Evolutionary conservation across 2,888 invertebrate genomes (phyloP).

Genomic region (Caenorhabditis sp.): DNA sequence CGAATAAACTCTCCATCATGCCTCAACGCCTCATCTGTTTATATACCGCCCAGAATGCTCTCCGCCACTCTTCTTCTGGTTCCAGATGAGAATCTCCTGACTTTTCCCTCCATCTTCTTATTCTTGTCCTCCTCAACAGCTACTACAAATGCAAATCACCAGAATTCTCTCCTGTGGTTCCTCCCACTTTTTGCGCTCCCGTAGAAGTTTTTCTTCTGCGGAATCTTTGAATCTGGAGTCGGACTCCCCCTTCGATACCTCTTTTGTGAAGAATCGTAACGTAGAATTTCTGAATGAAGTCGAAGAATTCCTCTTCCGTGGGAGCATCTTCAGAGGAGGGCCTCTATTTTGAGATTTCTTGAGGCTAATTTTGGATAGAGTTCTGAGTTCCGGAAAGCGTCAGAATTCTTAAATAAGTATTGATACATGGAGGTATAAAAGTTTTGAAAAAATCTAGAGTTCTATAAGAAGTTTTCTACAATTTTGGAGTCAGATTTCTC

Average conservation of each 20-base stretch:
- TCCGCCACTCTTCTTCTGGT: no score
- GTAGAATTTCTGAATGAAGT: conserved; percentile 20
- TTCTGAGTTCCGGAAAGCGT: background rate
- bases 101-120: background rate
- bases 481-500: no score
- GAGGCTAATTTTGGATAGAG: background rate
- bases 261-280: conserved; percentile 21
- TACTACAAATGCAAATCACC: conserved; percentile 56
- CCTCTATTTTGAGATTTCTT: conserved; percentile 8
- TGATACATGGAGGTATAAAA: background rate
- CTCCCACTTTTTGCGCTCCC: conserved; percentile 2
- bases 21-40: conserved; percentile 27
- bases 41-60: conserved; percentile 33
- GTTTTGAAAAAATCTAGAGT: background rate
- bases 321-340: background rate
- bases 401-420: background rate
- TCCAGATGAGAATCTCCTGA: conserved; percentile 48
- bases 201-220: background rate
- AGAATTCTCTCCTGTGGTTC: background rate
- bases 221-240: background rate
- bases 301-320: background rate
- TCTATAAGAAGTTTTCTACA: no score
- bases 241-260: background rate
- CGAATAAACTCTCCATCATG: conserved; percentile 11
- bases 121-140: background rate